A percentile compares a stretch with the other conserved stretches of the same genome.
Evolutionary conservation across 2,113 vertebrate species (phyloP).

Genomic region (Phoxinus phoxinus): DNA sequence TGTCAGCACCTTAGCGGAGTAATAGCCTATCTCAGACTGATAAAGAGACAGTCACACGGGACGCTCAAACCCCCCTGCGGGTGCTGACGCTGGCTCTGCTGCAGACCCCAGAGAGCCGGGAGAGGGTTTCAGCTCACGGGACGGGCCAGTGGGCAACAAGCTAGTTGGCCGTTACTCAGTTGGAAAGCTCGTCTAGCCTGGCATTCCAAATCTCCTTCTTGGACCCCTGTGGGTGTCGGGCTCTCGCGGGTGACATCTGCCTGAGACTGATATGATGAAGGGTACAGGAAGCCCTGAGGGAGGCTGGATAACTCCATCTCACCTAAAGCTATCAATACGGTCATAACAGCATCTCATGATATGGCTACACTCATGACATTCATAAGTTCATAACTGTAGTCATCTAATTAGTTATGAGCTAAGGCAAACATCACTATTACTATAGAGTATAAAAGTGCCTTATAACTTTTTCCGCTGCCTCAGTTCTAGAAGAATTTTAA

Average conservation of each 20-base stretch:
- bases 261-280: conserved; percentile 61
- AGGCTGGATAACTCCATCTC: conserved; percentile 22
- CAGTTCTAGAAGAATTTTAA: neutral
- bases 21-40: conserved; percentile 34
- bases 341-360: neutral
- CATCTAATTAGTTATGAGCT: neutral
- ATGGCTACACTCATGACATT: neutral
- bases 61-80: neutral
- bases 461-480: neutral
- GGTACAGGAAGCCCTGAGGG: conserved; percentile 49
- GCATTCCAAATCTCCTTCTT: conserved; percentile 28
- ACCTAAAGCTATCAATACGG: conserved; percentile 42
- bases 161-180: conserved; percentile 21
- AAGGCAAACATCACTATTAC: neutral
- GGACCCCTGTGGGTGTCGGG: conserved; percentile 24
- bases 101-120: neutral
- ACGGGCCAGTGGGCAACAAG: conserved; percentile 30
- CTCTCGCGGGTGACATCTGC: conserved; percentile 59
- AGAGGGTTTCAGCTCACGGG: neutral
- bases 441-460: neutral
- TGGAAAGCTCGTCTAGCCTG: conserved; percentile 27
- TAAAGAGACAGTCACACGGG: conserved; percentile 32
- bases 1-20: conserved; percentile 33
- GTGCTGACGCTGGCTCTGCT: neutral
- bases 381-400: neutral